Evolutionary conservation across 2,888 invertebrate genomes (phyloP), one percentile per base, ranked within the genome.

Genomic region (Sarcophaga subvicina): DNA sequence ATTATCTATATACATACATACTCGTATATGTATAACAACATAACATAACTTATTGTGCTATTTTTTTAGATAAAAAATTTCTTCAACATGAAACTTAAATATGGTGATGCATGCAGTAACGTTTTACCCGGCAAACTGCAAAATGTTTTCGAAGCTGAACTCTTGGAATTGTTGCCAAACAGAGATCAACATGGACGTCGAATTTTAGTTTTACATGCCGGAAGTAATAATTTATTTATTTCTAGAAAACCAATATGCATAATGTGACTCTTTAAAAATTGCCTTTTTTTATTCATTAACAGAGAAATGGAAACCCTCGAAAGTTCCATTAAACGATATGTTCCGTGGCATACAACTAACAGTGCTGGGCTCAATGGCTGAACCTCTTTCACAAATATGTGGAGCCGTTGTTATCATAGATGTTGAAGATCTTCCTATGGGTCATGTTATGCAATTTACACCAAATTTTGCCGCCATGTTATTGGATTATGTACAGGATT

Each of bases 251-350:
- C 37, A 10, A 17, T 14, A 49, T 17, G 14, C 3, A 54, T 4
- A 54, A 54, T 54, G 4, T 54, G 17, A 54, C 4, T 54, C 17
- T n/a, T 6, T 25, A 14, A 54, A 27, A 14, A n/a, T 64, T 79
- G 4, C 49, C 27, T 11, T 25, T 25, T 25, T 63, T n/a, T 4
- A 54, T 94, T 4, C 90, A 54, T 17, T 54, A 14, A 54, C 17
- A 96, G 96, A 94, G 88, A 96, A 95, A 91, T 97, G 97, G 97
- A 96, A 97, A 89, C 96, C 96, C 1, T 96, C 96, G 67, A 94
- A 95, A 80, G 95, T 96, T 17, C 93, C 95, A 0, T 89, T 97
- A 59, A 93, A 94, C 2, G 96, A 97, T 88, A 94, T 97, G 79
- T 96, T 97, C 91, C 95, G 96, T 79, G 95, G 96, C 0, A 94